Base-by-base conservation (phyloP, 2,888 invertebrate genomes). In the Poecilus cupreus region DNA sequence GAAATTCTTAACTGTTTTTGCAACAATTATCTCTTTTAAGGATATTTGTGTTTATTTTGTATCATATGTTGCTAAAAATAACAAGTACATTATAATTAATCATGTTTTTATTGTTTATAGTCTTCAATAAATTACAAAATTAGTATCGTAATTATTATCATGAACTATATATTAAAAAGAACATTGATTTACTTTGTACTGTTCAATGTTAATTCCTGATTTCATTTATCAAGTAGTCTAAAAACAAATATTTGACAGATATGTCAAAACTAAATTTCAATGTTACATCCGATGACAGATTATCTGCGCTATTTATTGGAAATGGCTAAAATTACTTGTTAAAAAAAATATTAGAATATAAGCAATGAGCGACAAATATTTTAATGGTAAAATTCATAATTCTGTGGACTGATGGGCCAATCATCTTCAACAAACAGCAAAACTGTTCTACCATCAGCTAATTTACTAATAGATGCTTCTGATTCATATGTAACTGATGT, bases 381-480 rank as follows among this genome's bases (percentile, higher is more conserved):
- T 60, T 60, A 5, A 60, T 60, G 26, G n/a, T 54, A 54, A 60
- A 60, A 26, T 60, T 43, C 13, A 43, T 43, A 3, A 43, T 13
- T 13, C n/a, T 13, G 10, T 13, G 60, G 13, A 24, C 60, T 60
- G 60, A 70, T 72, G 72, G 72, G 72, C 22, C 72, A 72, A 22
- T 46, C 43, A 46, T 72, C 49, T 43, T 72, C 72, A 22, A 11
- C 72, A 13, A 13, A 16, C 37, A 68, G 64, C 64, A 68, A 68
- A 68, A 18, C 32, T 37, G 64, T 16, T 32, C 10, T 68, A 8
- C 64, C 64, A 18, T 32, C 64, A 32, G 32, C 18, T 11, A 76
- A 76, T 22, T 57, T 76, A 76, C 32, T 60, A n/a, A 72, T 80
- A 54, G 72, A 80, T 80, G 37, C 54, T 26, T 80, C 80, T 1